A percentile compares a stretch with the other conserved stretches of the same genome.
phyloP scores from a whole-genome alignment of 2,113 vertebrate genomes.

The Nipponia nippon region DNA sequence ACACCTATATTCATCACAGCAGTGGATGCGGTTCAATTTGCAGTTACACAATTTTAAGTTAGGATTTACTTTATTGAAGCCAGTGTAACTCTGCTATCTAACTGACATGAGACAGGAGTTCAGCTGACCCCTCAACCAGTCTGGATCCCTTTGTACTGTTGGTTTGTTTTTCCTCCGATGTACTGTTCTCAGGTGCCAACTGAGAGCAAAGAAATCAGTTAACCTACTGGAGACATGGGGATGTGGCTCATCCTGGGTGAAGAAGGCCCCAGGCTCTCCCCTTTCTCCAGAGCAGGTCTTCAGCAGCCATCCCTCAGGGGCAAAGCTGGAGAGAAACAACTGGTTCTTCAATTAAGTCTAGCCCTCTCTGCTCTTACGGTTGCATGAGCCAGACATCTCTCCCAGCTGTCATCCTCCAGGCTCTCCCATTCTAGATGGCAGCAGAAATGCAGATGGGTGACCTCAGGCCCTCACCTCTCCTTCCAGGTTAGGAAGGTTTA shows the following conservation, averaged over 20 bases:
- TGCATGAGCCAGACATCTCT: background rate
- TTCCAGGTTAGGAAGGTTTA: background rate
- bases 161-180: background rate
- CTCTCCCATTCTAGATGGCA: background rate
- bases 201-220: background rate
- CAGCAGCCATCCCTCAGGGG: background rate
- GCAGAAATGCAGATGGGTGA: background rate
- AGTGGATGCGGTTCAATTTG: background rate
- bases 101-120: background rate
- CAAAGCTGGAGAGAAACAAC: background rate
- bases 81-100: background rate
- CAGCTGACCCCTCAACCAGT: fast-evolving
- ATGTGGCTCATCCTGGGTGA: background rate
- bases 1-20: background rate
- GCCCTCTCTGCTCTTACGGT: fast-evolving
- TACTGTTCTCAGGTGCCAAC: background rate
- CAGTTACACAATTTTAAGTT: background rate
- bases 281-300: background rate
- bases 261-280: background rate
- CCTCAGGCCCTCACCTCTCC: background rate
- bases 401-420: background rate
- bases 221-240: fast-evolving
- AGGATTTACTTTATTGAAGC: background rate
- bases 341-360: background rate
- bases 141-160: background rate